A percentile compares a stretch with the other conserved stretches of the same genome.
phyloP scores from a whole-genome alignment of 2,113 vertebrate species.

The Caloenas nicobarica region DNA sequence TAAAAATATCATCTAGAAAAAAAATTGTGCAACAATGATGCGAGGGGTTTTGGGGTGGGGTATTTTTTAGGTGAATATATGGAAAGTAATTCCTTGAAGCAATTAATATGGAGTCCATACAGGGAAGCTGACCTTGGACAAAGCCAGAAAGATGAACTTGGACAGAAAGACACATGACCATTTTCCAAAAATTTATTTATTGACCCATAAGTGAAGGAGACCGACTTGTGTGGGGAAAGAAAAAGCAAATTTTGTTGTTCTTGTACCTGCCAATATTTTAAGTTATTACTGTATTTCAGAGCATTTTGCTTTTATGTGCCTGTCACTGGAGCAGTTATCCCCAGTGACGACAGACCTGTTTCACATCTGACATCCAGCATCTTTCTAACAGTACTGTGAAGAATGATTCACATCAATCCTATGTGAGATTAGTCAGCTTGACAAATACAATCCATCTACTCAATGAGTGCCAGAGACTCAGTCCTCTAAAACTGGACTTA shows the following conservation, averaged over 20 bases:
- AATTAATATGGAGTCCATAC: neutral
- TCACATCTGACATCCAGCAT: neutral
- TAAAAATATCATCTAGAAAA: neutral
- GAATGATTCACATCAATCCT: neutral
- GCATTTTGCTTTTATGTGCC: neutral
- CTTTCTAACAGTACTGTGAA: slow-evolving; percentile 13
- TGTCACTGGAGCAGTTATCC: neutral
- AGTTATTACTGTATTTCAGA: neutral
- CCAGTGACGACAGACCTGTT: neutral
- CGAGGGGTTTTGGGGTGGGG: rapidly evolving
- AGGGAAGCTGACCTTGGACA: neutral
- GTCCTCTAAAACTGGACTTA: neutral
- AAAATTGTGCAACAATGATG: neutral
- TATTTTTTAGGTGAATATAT: neutral
- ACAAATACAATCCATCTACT: neutral
- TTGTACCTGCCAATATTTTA: neutral
- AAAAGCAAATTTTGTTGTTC: neutral
- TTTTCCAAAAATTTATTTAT: neutral
- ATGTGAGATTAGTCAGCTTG: neutral
- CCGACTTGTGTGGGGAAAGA: neutral
- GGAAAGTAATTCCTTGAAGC: neutral
- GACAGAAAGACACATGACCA: neutral
- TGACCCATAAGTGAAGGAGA: neutral
- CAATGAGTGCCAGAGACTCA: neutral
- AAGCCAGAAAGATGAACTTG: neutral